Evolutionary conservation across 2,113 vertebrate genomes (phyloP).

Genomic region (Nothobranchius furzeri): DNA sequence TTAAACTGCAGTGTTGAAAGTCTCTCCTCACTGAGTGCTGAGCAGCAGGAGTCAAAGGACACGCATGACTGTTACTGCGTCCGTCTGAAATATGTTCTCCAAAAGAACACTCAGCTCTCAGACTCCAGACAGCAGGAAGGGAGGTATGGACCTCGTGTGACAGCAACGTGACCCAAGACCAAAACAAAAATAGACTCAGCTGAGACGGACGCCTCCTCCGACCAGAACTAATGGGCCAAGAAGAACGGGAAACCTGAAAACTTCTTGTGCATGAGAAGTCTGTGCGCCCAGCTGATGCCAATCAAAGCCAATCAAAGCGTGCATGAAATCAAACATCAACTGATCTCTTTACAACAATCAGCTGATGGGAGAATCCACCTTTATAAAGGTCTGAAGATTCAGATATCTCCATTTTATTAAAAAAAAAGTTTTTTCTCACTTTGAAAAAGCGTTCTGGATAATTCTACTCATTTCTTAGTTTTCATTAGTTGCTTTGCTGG

Average conservation of each 20-base stretch:
- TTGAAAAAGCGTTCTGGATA: too few relatives aligned
- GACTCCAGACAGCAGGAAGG: conserved; percentile 29
- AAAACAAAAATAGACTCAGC: conserved; percentile 23
- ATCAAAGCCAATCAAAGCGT: conserved; percentile 3
- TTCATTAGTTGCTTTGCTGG: too few relatives aligned
- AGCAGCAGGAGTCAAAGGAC: conserved; percentile 20
- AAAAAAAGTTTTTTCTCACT: too few relatives aligned
- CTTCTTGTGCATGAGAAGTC: not conserved
- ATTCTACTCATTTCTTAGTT: not conserved
- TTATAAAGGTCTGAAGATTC: not conserved
- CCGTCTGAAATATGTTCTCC: conserved; percentile 33
- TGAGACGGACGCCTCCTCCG: not conserved
- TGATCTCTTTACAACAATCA: conserved; percentile 12
- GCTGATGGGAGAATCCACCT: not conserved
- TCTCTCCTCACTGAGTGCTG: conserved; percentile 39
- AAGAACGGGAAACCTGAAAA: not conserved
- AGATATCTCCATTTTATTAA: too few relatives aligned
- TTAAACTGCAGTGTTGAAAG: conserved; percentile 8
- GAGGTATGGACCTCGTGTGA: conserved; percentile 38
- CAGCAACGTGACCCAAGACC: conserved; percentile 30
- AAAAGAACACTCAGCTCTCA: conserved; percentile 31
- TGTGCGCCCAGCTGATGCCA: not conserved
- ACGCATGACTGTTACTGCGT: conserved; percentile 15
- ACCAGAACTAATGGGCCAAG: not conserved
- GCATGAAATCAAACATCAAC: conserved; percentile 11